Conservation (phyloP, 2,888 invertebrate species). For the Pteria penguin region DNA sequence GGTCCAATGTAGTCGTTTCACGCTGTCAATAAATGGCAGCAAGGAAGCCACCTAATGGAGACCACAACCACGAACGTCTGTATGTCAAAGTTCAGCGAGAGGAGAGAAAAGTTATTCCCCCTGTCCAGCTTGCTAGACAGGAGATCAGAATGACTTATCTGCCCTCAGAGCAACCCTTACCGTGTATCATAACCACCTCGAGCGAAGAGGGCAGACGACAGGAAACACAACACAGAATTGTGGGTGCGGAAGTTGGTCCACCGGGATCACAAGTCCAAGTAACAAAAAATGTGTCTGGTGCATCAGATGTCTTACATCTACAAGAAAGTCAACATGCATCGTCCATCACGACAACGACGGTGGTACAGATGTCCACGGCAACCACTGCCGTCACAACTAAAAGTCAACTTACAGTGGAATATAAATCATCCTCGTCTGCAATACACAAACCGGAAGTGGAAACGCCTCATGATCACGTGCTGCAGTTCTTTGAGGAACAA, state of each 20-base stretch:
- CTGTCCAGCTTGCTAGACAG: constrained; percentile 67
- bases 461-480: constrained; percentile 56
- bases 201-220: constrained; percentile 37
- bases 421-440: constrained; percentile 45
- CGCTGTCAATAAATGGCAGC: constrained; percentile 66
- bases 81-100: constrained; percentile 63
- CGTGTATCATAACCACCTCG: constrained; percentile 51
- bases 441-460: constrained; percentile 45
- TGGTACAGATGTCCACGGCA: constrained; percentile 13
- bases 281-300: constrained; percentile 43
- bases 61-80: constrained; percentile 60
- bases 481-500: constrained; percentile 72
- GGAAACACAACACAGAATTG: constrained; percentile 61
- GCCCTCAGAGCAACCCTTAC: constrained; percentile 43
- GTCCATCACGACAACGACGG: constrained; percentile 10
- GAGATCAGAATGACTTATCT: constrained; percentile 66
- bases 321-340: constrained; percentile 3
- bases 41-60: constrained; percentile 52
- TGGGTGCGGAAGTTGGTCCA: constrained; percentile 66
- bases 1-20: constrained; percentile 41
- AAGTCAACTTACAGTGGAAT: constrained; percentile 49
- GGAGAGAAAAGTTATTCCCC: constrained; percentile 62
- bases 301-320: constrained; percentile 8
- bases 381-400: constrained; percentile 43
- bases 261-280: constrained; percentile 40